Percentiles rank a stretch among this genome's conserved stretches.
Conservation (phyloP, 37 sponge, comb jelly and placozoan species). For the Chondrosia reniformis region DNA sequence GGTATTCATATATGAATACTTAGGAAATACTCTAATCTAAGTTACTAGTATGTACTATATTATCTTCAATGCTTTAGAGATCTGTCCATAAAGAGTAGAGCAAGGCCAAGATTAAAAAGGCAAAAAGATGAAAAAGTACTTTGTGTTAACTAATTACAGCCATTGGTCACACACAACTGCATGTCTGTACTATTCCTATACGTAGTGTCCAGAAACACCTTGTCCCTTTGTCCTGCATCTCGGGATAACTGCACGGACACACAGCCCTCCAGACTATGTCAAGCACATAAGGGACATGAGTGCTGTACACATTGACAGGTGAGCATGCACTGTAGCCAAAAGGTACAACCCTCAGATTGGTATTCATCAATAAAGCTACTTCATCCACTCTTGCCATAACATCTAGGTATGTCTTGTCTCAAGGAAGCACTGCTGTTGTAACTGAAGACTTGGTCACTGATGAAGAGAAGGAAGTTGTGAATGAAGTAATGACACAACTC, state of each 20-base stretch:
- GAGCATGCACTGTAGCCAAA: no score
- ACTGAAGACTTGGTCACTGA: not conserved
- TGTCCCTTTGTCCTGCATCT: slow-evolving; percentile 45
- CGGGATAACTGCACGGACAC: slow-evolving; percentile 60
- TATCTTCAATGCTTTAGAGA: no score
- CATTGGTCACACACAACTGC: no score
- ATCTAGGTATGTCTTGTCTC: not conserved
- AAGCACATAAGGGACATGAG: slow-evolving; percentile 27
- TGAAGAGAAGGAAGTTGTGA: slow-evolving; percentile 34
- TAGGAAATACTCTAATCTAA: no score
- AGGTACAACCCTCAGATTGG: no score
- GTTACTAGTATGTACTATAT: no score
- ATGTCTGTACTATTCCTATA: not conserved
- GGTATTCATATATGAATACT: no score
- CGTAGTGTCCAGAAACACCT: slow-evolving; percentile 58
- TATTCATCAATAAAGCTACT: no score
- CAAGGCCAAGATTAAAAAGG: no score
- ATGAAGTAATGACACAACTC: slow-evolving; percentile 34
- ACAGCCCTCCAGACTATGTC: slow-evolving; percentile 68
- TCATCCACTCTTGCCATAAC: not conserved
- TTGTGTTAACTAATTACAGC: no score
- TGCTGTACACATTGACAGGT: slow-evolving; percentile 46
- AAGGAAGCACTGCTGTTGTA: not conserved
- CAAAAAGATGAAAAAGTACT: no score
- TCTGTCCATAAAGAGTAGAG: no score